Evolutionary conservation across 2,888 invertebrate species (phyloP).

Genomic region (Zonitis immaculata): DNA sequence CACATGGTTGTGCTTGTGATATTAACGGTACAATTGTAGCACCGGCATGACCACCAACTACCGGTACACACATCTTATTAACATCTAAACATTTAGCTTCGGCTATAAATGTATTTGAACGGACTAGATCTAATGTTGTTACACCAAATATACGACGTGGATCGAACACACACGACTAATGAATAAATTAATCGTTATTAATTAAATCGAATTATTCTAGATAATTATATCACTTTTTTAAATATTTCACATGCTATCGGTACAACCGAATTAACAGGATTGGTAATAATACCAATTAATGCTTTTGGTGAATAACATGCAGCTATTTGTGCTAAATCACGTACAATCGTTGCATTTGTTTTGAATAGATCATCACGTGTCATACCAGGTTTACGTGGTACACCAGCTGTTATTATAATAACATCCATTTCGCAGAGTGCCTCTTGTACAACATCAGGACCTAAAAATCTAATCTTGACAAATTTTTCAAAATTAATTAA

Average conservation of each 20-base stretch:
- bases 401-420: constrained; percentile 96
- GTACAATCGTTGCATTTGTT: constrained; percentile 96
- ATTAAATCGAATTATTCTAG: no score
- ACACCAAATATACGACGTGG: constrained; percentile 91
- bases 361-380: constrained; percentile 98
- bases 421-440: constrained; percentile 65
- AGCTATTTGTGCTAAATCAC: constrained; percentile 74
- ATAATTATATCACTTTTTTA: constrained; percentile 60
- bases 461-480: constrained; percentile 57
- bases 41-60: constrained; percentile 98
- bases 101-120: constrained; percentile 93
- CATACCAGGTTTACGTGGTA: constrained; percentile 98
- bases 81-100: constrained; percentile 88
- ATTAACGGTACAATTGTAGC: constrained; percentile 96
- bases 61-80: constrained; percentile 77
- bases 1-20: constrained; percentile 83
- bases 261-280: constrained; percentile 98
- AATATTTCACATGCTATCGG: constrained; percentile 94
- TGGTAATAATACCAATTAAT: constrained; percentile 92
- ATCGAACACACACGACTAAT: constrained; percentile 74
- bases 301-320: constrained; percentile 88
- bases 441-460: constrained; percentile 69
- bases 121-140: constrained; percentile 93
- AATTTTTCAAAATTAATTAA: no score
- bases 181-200: constrained; percentile 19